phyloP scores from a whole-genome alignment of 2,888 invertebrate genomes.

The Sphecodes monilicornis region DNA sequence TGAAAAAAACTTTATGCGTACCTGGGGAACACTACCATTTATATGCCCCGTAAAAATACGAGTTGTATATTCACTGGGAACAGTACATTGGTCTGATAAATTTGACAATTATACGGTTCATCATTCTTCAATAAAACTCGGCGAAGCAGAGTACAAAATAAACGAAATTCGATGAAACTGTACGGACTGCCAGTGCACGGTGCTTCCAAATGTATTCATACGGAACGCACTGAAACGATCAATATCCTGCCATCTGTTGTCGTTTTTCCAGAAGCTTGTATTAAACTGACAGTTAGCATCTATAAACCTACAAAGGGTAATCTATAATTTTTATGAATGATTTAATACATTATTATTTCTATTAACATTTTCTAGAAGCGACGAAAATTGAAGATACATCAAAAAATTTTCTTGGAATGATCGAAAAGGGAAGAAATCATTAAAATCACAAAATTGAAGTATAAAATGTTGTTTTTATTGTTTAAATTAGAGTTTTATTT shows the following conservation, averaged over 20 bases:
- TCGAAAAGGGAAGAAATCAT: too few species aligned
- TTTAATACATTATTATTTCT: too few species aligned
- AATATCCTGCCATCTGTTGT: neutral
- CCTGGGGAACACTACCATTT: too few species aligned
- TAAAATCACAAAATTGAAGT: too few species aligned
- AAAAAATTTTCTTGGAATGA: too few species aligned
- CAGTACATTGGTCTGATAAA: conserved; percentile 45
- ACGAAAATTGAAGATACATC: too few species aligned
- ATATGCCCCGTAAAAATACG: too few species aligned
- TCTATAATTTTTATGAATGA: neutral
- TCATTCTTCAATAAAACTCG: conserved; percentile 32
- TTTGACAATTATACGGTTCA: conserved; percentile 32
- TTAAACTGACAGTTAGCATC: neutral
- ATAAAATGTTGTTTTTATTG: too few species aligned
- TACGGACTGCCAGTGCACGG: neutral
- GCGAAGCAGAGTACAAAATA: neutral
- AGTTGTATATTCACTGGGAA: neutral
- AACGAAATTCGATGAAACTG: too few species aligned
- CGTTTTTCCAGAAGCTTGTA: neutral
- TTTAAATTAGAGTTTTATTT: too few species aligned
- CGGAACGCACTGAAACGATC: conserved; percentile 25
- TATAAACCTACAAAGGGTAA: neutral
- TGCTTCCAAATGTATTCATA: neutral
- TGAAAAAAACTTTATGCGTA: too few species aligned
- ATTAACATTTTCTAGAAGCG: too few species aligned